These are phyloP conservation scores for Actinopyga echinites DNA, from an alignment of 53 echinoderm and acorn worm species.

Conservation along the genomic window DNA sequence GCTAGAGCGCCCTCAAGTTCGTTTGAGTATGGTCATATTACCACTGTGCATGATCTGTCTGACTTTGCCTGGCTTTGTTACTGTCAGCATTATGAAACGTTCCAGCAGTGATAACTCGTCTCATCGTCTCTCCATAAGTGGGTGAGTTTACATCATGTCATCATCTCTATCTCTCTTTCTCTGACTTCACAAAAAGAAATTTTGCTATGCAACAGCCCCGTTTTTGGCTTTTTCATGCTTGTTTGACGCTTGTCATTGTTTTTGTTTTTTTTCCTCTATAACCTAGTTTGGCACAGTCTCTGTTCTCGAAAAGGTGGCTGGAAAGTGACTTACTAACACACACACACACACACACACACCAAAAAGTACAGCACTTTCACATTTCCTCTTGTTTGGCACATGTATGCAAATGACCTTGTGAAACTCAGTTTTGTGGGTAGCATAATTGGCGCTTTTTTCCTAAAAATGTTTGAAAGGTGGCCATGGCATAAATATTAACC, in stretches of 20 bases:
- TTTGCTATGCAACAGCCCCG: not conserved
- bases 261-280: not conserved
- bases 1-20: too few species aligned
- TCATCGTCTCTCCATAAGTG: constrained; percentile 29
- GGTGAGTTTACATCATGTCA: constrained; percentile 24
- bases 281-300: constrained; percentile 10
- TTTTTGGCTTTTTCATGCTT: constrained; percentile 5
- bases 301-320: not conserved
- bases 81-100: constrained; percentile 35
- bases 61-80: constrained; percentile 33
- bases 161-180: not conserved
- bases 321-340: not conserved
- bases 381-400: too few species aligned
- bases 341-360: too few species aligned
- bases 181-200: not conserved
- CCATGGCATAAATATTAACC: too few species aligned
- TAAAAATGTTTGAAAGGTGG: too few species aligned
- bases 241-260: constrained; percentile 9
- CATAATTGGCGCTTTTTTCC: too few species aligned
- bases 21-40: too few species aligned
- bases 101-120: constrained; percentile 4
- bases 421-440: too few species aligned
- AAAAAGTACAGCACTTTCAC: too few species aligned
- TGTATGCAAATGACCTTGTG: too few species aligned
- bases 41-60: constrained; percentile 29